These are phyloP conservation scores for Caenorhabditis elegans DNA, from an alignment of 1,140 invertebrate species.

Conservation along the genomic window DNA sequence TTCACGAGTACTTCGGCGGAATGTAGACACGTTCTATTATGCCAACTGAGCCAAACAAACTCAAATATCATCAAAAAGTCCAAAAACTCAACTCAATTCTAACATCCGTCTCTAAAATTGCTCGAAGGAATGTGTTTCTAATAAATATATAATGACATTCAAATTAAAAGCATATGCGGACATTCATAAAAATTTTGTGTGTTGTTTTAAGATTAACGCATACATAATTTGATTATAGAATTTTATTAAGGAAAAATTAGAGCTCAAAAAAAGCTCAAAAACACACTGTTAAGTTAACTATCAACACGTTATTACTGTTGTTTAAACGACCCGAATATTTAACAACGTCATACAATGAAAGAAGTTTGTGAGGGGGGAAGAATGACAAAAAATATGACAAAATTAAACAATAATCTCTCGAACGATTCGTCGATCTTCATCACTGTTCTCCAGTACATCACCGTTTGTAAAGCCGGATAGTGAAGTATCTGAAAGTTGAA, in stretches of 20 bases:
- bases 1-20: no score
- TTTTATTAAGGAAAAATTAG: background rate
- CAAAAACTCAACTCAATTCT: no score
- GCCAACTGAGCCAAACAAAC: no score
- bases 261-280: background rate
- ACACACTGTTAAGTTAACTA: background rate
- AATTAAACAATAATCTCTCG: constrained; percentile 40
- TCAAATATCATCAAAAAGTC: no score
- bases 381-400: background rate
- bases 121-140: no score
- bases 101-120: no score
- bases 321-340: constrained; percentile 16
- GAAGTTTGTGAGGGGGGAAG: background rate
- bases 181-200: no score
- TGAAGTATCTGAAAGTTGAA: background rate
- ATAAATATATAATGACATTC: no score
- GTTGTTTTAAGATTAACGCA: no score
- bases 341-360: constrained; percentile 26
- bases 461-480: background rate
- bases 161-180: background rate
- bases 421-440: constrained; percentile 35
- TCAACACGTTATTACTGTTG: constrained; percentile 21
- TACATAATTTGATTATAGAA: no score
- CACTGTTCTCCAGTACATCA: background rate
- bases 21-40: no score